Conservation (phyloP, 2,888 invertebrate genomes). For the Lysandra coridon region DNA sequence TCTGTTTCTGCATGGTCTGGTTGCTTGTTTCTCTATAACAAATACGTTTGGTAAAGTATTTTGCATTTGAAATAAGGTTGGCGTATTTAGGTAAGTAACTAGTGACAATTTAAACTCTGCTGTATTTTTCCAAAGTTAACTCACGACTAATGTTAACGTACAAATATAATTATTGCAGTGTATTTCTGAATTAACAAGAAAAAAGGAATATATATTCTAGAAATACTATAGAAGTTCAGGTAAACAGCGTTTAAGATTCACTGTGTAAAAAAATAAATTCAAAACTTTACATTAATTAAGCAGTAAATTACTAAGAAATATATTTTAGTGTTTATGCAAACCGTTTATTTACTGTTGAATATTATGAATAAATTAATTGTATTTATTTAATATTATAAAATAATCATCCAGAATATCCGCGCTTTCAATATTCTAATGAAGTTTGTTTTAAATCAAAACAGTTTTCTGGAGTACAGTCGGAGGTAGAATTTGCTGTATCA, state of each 20-base stretch:
- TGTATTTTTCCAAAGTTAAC: no score
- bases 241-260: background rate
- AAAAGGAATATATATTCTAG: background rate
- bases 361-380: slow-evolving; percentile 17
- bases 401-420: slow-evolving; percentile 15
- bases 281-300: background rate
- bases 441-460: slow-evolving; percentile 26
- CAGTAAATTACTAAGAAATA: background rate
- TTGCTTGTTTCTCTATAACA: slow-evolving; percentile 29
- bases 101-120: no score
- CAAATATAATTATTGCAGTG: no score
- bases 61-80: background rate
- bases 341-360: slow-evolving; percentile 23
- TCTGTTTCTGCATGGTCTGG: slow-evolving; percentile 40
- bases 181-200: no score
- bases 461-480: background rate
- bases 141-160: no score
- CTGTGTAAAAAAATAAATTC: background rate
- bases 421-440: slow-evolving; percentile 23
- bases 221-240: background rate
- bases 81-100: no score
- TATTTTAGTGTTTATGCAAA: background rate
- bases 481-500: background rate
- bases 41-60: background rate
- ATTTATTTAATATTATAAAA: slow-evolving; percentile 20